Base-by-base conservation (phyloP, 2,113 vertebrate species). In the Centropus unirufus region DNA sequence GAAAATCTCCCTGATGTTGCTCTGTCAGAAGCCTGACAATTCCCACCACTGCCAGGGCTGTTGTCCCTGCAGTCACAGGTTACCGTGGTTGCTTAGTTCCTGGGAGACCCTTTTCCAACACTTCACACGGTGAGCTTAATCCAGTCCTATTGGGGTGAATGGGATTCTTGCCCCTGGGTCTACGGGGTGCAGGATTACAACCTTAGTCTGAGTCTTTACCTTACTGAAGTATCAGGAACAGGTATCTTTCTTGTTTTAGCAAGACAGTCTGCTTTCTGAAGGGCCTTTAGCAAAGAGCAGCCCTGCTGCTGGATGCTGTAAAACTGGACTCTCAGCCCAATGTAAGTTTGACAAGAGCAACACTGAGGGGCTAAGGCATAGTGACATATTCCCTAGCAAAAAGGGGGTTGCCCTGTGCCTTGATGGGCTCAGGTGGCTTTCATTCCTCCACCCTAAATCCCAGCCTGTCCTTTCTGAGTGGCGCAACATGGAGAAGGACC, bases 281-380 rank as follows among this genome's bases (percentile, higher is more conserved):
- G 20, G 6, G 46, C 15, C 39, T 83, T 80, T 7, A 14, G 14
- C 44, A 55, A 81, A 91, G 15, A 9, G 24, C 22, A 27, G 40
- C 16, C 12, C 52, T 66, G 21, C 32, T 54, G 17, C 17, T 30
- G 27, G 27, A 19, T 1, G 12, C 17, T 36, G 29, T 24, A 76
- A 81, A 86, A 55, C 15, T 16, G 19, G 13, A 27, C 14, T 52
- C 12, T 46, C 2, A 6, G 13, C 63, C 26, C 34, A 51, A 51
- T 1, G 0, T 27, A 63, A n/a, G n/a, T 70, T 30, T 39, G 34
- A 14, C 30, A 52, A 44, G 7, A 51, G 2, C 1, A 5, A 6
- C 0, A 0, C n/a, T 29, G 74, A 64, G 26, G 30, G 40, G 29
- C 14, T 22, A 36, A 89, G 81, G 80, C 29, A 63, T 11, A 80